phyloP scores from a whole-genome alignment of 92 coral and sea anemone genomes.

The Virgularia gustaviana region DNA sequence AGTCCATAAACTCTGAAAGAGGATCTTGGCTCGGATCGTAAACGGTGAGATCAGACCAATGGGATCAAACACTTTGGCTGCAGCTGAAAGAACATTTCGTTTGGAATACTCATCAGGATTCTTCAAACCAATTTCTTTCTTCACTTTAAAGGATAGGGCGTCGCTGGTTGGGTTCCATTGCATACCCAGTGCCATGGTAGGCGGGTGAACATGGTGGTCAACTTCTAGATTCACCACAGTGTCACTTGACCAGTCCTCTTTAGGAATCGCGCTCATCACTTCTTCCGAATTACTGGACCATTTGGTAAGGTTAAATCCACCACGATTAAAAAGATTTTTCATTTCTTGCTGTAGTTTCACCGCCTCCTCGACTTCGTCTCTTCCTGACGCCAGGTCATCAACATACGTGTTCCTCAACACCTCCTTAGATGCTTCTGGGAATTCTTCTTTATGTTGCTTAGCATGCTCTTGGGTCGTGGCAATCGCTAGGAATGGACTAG shows the following conservation, averaged over 20 bases:
- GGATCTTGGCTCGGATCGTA: conserved; percentile 21
- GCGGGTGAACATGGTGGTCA: background rate
- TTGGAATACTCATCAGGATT: conserved; percentile 19
- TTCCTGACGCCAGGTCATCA: conserved; percentile 2
- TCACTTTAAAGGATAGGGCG: background rate
- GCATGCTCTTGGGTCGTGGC: conserved; percentile 29
- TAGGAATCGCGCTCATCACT: conserved; percentile 19
- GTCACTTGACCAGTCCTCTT: background rate
- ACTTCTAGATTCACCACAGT: background rate
- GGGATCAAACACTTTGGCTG: conserved; percentile 42
- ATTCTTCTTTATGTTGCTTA: background rate
- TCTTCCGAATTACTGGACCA: conserved; percentile 40
- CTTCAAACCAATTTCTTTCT: conserved; percentile 1
- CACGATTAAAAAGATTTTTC: conserved; percentile 16
- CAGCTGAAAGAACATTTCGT: conserved; percentile 11
- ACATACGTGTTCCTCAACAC: conserved; percentile 31
- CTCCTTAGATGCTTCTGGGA: conserved; percentile 1
- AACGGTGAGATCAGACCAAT: conserved; percentile 43
- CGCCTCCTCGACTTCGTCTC: conserved; percentile 10
- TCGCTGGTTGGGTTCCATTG: conserved; percentile 25
- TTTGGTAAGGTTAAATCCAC: conserved; percentile 38
- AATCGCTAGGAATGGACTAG: conserved; percentile 41
- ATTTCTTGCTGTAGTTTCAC: conserved; percentile 27
- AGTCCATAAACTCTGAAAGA: conserved; percentile 48
- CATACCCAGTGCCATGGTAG: conserved; percentile 28